Evolutionary conservation across 2,113 vertebrate genomes (phyloP).

Genomic region (Peromyscus californicus): DNA sequence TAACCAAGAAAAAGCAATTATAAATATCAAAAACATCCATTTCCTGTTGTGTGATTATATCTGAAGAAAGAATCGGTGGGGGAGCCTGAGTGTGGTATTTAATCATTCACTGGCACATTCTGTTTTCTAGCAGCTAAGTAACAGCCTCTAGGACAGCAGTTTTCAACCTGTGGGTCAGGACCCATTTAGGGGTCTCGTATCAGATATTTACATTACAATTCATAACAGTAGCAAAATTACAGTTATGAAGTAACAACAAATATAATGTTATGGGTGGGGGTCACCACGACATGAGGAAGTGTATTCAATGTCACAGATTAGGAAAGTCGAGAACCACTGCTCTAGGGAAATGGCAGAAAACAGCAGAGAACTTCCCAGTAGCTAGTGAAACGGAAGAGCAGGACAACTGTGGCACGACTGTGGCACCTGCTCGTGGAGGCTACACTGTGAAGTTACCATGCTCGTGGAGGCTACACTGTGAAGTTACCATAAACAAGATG

Average conservation of each 20-base stretch:
- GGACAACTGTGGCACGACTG: too few relatives aligned
- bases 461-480: neutral
- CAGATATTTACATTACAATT: too few relatives aligned
- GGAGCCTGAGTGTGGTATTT: neutral
- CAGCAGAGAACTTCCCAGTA: neutral
- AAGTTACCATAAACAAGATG: neutral
- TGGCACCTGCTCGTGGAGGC: neutral
- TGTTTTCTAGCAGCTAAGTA: conserved; percentile 49
- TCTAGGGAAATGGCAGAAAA: neutral
- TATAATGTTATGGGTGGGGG: too few relatives aligned
- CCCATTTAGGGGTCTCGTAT: too few relatives aligned
- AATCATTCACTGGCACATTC: neutral
- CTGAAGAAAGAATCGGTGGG: neutral
- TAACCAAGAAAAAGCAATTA: neutral
- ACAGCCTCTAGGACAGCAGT: neutral
- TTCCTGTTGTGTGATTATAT: conserved; percentile 12
- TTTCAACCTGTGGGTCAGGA: too few relatives aligned
- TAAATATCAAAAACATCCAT: neutral
- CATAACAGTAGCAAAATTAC: too few relatives aligned
- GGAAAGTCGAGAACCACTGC: neutral
- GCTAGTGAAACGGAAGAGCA: neutral
- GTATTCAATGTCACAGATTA: too few relatives aligned
- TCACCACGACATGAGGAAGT: too few relatives aligned
- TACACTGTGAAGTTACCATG: neutral
- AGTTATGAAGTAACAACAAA: too few relatives aligned